Evolutionary conservation across 2,113 vertebrate genomes (phyloP), one percentile per base, ranked within the genome.

Genomic region (Meles meles): DNA sequence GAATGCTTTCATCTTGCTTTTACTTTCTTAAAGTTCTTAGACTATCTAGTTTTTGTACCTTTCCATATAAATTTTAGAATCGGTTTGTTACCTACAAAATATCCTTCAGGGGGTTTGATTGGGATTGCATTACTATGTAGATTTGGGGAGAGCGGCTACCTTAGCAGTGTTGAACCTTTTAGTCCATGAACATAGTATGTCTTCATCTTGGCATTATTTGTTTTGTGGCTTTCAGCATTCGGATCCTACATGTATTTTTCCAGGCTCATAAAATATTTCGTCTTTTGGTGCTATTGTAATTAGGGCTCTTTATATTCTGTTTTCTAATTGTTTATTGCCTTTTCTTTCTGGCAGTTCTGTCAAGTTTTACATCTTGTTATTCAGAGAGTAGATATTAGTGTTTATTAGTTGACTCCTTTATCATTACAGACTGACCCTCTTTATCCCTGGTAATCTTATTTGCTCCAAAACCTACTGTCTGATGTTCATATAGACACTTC

Each of bases 1-100:
- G 88, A 77, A 15, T 13, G 18, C 47, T 25, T 65, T 27, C 18
- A 20, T 42, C 18, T 76, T 89, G 55, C 44, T 79, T 17, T 84
- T 67, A 59, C 80, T 93, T 79, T 82, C 81, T 65, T 74, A 67
- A 34, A 80, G 23, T 11, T 65, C 29, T 90, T 86, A 93, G 91
- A 3, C n/a, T 63, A 0, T 52, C 9, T 61, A 65, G 31, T 49
- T 69, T 52, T 37, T 90, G 76, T 81, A 59, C n/a, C 42, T 82
- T 90, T 77, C 20, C 88, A 57, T 77, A 6, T 88, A 59, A 34
- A 49, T 69, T 88, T 55, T 82, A 42, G 69, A 59, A 59, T 65
- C 59, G 55, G 6, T 49, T 67, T 93, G 42, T 72, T 49, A n/a
- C 65, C 63, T 59, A 59, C 20, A 69, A 25, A 72, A 72, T 55